phyloP scores from a whole-genome alignment of 2,888 invertebrate species.

The Chymomyza amoena region DNA sequence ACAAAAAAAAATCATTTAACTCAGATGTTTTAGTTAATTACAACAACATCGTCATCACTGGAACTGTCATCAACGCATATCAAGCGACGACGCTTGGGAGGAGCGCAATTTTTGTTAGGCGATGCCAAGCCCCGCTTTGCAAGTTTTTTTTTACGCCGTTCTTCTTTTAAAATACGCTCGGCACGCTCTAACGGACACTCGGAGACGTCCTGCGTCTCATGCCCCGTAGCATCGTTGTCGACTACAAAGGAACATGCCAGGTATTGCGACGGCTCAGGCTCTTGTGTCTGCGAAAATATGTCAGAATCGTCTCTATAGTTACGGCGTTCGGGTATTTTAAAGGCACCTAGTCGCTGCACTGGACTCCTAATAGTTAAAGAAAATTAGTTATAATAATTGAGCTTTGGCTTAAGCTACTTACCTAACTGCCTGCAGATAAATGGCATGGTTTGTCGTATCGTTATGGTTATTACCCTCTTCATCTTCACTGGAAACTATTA shows the following conservation, averaged over 20 bases:
- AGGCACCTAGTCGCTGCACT: slow-evolving; percentile 79
- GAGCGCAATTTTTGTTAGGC: background rate
- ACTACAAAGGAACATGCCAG: slow-evolving; percentile 79
- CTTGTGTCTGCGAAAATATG: slow-evolving; percentile 80
- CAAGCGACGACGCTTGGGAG: slow-evolving; percentile 39
- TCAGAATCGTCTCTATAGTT: slow-evolving; percentile 77
- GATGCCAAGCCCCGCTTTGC: background rate
- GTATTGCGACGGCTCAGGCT: slow-evolving; percentile 80
- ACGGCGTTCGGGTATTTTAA: slow-evolving; percentile 82
- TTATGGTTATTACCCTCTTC: slow-evolving; percentile 73
- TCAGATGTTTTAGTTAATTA: background rate
- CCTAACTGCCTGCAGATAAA: slow-evolving; percentile 82
- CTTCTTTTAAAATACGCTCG: slow-evolving; percentile 80
- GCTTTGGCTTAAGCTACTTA: slow-evolving; percentile 27
- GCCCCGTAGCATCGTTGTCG: slow-evolving; percentile 77
- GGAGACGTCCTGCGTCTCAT: slow-evolving; percentile 65
- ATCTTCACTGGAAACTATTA: slow-evolving; percentile 81
- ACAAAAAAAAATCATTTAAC: background rate
- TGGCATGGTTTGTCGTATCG: slow-evolving; percentile 81
- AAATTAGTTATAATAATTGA: background rate
- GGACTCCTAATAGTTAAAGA: slow-evolving; percentile 80
- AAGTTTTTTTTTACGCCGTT: slow-evolving; percentile 61
- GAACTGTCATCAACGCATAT: slow-evolving; percentile 43
- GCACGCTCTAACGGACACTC: slow-evolving; percentile 83
- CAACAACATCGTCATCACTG: slow-evolving; percentile 38